Conservation (phyloP, 2,113 vertebrate genomes). For the Callithrix jacchus region DNA sequence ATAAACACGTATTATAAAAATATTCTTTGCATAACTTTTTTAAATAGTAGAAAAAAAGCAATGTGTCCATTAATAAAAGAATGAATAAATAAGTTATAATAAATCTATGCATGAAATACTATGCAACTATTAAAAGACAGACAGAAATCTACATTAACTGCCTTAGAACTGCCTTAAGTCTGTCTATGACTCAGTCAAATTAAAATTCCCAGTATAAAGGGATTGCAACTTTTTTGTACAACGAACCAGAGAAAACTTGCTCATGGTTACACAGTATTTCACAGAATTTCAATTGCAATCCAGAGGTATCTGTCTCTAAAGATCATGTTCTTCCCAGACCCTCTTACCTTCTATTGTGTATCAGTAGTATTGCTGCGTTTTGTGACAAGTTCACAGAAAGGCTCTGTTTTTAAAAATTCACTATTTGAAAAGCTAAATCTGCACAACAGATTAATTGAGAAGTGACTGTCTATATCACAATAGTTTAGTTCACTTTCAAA, state of each 20-base stretch:
- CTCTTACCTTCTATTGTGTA: not conserved
- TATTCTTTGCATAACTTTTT: not conserved
- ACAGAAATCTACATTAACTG: not conserved
- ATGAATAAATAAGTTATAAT: not conserved
- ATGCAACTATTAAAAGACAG: not conserved
- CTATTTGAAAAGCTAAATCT: constrained; percentile 34
- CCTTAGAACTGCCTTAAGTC: not conserved
- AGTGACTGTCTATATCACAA: not conserved
- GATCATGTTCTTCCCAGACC: not conserved
- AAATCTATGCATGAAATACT: not conserved
- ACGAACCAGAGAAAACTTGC: not conserved
- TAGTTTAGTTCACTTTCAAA: constrained; percentile 29
- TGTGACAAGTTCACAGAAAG: constrained; percentile 29
- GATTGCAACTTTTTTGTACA: not conserved
- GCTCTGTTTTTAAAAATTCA: not conserved
- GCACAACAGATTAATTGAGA: not conserved
- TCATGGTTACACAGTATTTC: not conserved
- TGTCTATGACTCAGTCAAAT: not conserved
- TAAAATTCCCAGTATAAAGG: not conserved
- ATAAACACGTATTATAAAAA: not conserved
- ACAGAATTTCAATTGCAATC: not conserved
- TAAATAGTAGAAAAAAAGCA: not conserved
- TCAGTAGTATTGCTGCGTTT: not conserved
- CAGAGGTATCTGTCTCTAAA: not conserved
- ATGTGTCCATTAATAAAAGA: not conserved